A percentile compares a stretch with the other conserved stretches of the same genome.
These are phyloP conservation scores for Sarcophaga caerulescens DNA, from an alignment of 2,888 invertebrate genomes.

Conservation along the genomic window DNA sequence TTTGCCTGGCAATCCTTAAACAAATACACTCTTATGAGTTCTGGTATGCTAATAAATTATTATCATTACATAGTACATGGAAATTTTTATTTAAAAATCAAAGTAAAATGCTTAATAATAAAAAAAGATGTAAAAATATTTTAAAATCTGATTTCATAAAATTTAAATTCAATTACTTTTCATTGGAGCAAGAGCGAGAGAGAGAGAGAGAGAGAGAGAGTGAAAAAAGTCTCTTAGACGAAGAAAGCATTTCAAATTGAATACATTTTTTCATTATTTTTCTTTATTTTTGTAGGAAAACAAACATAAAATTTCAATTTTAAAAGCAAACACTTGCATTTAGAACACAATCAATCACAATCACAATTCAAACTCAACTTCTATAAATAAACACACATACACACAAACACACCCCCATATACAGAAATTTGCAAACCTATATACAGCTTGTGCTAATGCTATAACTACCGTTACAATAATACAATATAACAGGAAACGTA, in stretches of 20 bases:
- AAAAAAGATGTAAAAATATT: neutral
- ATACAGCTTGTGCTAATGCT: neutral
- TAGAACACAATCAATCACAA: conserved; percentile 66
- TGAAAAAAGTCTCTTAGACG: neutral
- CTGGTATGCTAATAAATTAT: conserved; percentile 27
- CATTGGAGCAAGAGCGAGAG: neutral
- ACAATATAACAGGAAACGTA: neutral
- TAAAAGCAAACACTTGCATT: conserved; percentile 65
- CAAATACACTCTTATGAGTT: conserved; percentile 9
- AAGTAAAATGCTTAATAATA: conserved; percentile 9
- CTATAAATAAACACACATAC: conserved; percentile 21
- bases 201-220: neutral
- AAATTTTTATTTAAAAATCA: conserved; percentile 4
- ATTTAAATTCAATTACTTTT: conserved; percentile 57
- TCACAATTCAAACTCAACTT: conserved; percentile 43
- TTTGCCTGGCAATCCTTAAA: neutral
- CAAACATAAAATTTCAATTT: conserved; percentile 67
- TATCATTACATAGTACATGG: neutral
- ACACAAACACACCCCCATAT: conserved; percentile 29
- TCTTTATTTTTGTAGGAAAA: conserved; percentile 21
- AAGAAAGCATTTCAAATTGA: neutral
- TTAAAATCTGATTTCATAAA: conserved; percentile 17
- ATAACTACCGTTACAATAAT: neutral
- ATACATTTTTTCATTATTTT: neutral
- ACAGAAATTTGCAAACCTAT: neutral